These are phyloP conservation scores for Larimichthys crocea DNA, from an alignment of 2,113 vertebrate species.

Conservation along the genomic window DNA sequence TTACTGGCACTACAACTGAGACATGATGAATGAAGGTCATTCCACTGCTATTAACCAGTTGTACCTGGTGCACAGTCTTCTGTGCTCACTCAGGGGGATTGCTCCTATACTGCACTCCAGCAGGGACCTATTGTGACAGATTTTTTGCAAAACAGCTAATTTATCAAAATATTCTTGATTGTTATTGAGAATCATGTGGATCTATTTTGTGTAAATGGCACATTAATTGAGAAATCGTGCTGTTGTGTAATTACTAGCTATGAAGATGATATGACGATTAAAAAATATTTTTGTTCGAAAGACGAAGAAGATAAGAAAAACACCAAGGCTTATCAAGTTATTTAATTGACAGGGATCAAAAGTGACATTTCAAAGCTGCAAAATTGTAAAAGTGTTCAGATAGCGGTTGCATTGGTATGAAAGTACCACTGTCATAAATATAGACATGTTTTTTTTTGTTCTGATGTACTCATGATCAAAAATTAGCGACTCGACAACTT, in stretches of 20 bases:
- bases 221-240: not conserved
- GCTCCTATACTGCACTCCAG: not conserved
- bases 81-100: not conserved
- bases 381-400: not conserved
- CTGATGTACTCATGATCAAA: too few species aligned
- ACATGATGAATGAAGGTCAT: not conserved
- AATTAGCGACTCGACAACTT: too few species aligned
- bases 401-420: too few species aligned
- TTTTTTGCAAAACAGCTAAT: not conserved
- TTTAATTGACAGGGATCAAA: not conserved
- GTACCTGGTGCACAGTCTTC: not conserved
- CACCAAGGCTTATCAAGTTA: not conserved
- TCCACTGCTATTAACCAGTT: not conserved
- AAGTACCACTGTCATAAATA: too few species aligned
- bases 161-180: not conserved
- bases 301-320: not conserved
- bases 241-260: constrained; percentile 1
- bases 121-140: not conserved
- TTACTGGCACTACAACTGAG: not conserved
- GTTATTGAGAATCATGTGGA: not conserved
- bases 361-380: not conserved
- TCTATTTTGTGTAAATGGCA: not conserved
- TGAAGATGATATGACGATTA: not conserved
- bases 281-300: not conserved
- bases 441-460: too few species aligned